Evolutionary conservation across 2,797 vertebrate species (phyloP).

Genomic region (Eleutherodactylus coqui): DNA sequence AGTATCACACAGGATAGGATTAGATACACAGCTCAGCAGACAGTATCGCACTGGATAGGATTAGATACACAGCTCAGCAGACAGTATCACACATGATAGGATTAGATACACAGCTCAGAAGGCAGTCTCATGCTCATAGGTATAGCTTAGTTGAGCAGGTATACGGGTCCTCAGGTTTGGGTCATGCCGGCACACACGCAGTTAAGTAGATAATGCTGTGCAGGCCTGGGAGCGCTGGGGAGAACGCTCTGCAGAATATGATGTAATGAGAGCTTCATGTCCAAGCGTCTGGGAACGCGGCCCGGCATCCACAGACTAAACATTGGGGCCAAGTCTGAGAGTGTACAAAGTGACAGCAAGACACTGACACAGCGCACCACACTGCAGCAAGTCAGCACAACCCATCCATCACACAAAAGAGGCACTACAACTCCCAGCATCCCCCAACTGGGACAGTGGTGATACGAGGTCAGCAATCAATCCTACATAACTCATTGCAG

Average conservation of each 20-base stretch:
- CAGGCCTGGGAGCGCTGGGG: not conserved
- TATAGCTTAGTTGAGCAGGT: not conserved
- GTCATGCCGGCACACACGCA: not conserved
- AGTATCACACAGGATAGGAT: constrained; percentile 1
- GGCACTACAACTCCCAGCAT: constrained; percentile 1
- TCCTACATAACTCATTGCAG: no score
- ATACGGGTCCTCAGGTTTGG: not conserved
- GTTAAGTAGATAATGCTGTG: not conserved
- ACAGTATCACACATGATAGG: not conserved
- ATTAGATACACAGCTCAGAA: not conserved
- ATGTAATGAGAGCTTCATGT: constrained; percentile 20
- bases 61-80: not conserved
- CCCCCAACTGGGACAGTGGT: not conserved
- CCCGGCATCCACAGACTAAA: constrained; percentile 52
- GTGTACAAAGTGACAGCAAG: not conserved
- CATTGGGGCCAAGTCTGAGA: constrained; percentile 29
- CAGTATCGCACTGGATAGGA: not conserved
- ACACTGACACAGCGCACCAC: not conserved
- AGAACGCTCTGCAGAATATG: constrained; percentile 19
- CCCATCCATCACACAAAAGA: not conserved
- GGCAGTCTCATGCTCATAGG: not conserved
- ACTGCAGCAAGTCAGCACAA: not conserved
- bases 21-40: constrained; percentile 9
- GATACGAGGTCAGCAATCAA: no score
- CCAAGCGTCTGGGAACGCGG: constrained; percentile 52